Conservation (phyloP, 2,113 vertebrate genomes). For the Mormoops blainvillei region DNA sequence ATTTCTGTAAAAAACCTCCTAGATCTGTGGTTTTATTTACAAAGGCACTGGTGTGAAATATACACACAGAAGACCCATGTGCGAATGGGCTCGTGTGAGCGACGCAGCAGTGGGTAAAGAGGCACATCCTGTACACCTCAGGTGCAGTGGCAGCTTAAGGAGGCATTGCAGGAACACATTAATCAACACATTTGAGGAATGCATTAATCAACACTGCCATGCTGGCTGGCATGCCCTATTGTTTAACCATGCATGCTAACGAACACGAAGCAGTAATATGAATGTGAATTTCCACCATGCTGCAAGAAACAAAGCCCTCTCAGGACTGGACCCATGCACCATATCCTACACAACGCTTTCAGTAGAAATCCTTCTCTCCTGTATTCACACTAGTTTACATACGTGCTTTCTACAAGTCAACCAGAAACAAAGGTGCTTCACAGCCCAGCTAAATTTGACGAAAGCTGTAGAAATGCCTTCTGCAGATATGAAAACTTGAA, state of each 20-base stretch:
- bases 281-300: constrained; percentile 59
- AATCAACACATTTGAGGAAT: constrained; percentile 67
- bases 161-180: constrained; percentile 54
- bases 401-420: constrained; percentile 51
- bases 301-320: constrained; percentile 64
- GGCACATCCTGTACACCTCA: constrained; percentile 36
- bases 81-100: not conserved
- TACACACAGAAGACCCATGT: not conserved
- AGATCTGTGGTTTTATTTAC: not conserved
- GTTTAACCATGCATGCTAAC: constrained; percentile 55
- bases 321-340: constrained; percentile 36
- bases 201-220: constrained; percentile 63
- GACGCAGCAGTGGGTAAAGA: not conserved
- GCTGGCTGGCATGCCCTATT: constrained; percentile 53
- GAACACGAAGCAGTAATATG: constrained; percentile 10
- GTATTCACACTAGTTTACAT: constrained; percentile 40
- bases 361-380: constrained; percentile 64
- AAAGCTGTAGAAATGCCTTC: constrained; percentile 63
- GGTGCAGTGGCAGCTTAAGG: constrained; percentile 40
- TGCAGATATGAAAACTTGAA: constrained; percentile 59
- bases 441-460: constrained; percentile 45
- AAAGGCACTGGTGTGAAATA: not conserved
- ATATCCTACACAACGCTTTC: constrained; percentile 17
- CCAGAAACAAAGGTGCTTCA: constrained; percentile 66
- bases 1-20: not conserved